These are phyloP conservation scores for Pyxicephalus adspersus DNA, from an alignment of 2,113 vertebrate species.

Conservation along the genomic window DNA sequence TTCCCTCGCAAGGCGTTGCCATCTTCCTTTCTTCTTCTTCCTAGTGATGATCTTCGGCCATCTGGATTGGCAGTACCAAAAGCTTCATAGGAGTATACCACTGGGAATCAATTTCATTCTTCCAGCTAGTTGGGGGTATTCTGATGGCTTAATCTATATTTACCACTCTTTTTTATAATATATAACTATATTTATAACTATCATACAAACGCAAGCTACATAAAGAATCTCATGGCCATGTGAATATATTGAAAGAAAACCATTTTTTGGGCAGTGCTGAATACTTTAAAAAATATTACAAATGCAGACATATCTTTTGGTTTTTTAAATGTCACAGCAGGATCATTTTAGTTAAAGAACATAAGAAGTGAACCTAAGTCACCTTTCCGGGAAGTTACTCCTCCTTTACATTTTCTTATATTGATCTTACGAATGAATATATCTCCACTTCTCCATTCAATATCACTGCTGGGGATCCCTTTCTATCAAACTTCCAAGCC, in stretches of 20 bases:
- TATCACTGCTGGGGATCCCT: neutral
- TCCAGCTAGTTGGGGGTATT: too few relatives aligned
- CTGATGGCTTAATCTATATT: too few relatives aligned
- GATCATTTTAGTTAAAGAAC: conserved; percentile 67
- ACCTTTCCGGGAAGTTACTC: conserved; percentile 66
- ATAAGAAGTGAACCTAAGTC: conserved; percentile 66
- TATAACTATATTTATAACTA: too few relatives aligned
- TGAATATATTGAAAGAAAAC: conserved; percentile 45
- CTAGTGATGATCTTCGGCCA: too few relatives aligned
- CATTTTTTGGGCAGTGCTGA: conserved; percentile 65
- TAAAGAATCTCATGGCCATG: too few relatives aligned
- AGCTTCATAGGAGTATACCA: too few relatives aligned
- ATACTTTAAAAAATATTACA: conserved; percentile 69
- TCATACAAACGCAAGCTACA: too few relatives aligned
- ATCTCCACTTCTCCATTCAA: neutral
- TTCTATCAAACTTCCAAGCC: neutral
- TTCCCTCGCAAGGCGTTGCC: too few relatives aligned
- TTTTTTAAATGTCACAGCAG: conserved; percentile 70
- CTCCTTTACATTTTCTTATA: conserved; percentile 69
- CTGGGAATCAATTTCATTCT: too few relatives aligned
- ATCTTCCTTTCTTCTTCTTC: too few relatives aligned
- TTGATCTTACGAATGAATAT: conserved; percentile 43
- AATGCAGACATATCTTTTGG: conserved; percentile 69
- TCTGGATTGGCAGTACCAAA: too few relatives aligned
- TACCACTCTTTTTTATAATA: too few relatives aligned